Percentiles rank a stretch among this genome's conserved stretches.
Evolutionary conservation across 2,888 invertebrate species (phyloP).

Genomic region (Oscheius sp.): DNA sequence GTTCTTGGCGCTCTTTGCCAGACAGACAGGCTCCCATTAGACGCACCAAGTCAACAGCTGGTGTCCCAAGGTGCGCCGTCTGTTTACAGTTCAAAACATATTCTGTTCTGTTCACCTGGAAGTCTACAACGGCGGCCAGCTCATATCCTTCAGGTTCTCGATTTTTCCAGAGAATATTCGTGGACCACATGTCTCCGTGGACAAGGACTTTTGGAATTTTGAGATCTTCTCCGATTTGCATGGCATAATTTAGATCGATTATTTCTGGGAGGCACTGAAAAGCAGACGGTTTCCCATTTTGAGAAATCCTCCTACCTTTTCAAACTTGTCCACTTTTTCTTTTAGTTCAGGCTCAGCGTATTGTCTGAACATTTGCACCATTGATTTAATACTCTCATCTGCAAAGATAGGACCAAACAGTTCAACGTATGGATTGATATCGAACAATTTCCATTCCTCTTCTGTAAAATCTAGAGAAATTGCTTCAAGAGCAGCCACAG

Average conservation of each 20-base stretch:
- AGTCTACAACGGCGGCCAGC: slow-evolving; percentile 23
- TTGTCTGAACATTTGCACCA: slow-evolving; percentile 18
- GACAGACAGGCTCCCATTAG: slow-evolving; percentile 43
- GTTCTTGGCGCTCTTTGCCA: slow-evolving; percentile 40
- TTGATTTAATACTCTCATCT: not conserved
- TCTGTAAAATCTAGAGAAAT: slow-evolving; percentile 19
- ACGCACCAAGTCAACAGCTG: slow-evolving; percentile 48
- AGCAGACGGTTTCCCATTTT: too few relatives aligned
- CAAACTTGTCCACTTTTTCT: slow-evolving; percentile 3
- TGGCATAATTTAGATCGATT: not conserved
- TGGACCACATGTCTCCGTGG: slow-evolving; percentile 54
- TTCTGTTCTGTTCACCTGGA: slow-evolving; percentile 11
- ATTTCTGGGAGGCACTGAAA: slow-evolving; percentile 1
- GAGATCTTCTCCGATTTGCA: slow-evolving; percentile 6
- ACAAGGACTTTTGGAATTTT: slow-evolving; percentile 35
- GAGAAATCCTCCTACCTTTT: slow-evolving; percentile 14
- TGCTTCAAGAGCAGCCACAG: slow-evolving; percentile 18
- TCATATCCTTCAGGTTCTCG: not conserved
- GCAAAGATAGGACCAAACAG: slow-evolving; percentile 10
- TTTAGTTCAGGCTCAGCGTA: not conserved
- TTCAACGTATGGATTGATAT: slow-evolving; percentile 20
- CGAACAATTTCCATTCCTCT: slow-evolving; percentile 10
- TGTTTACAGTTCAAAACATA: slow-evolving; percentile 16
- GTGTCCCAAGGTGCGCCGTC: slow-evolving; percentile 46
- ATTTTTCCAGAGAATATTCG: slow-evolving; percentile 48